These are phyloP conservation scores for Stegastes partitus DNA, from an alignment of 2,113 vertebrate species.

Conservation along the genomic window DNA sequence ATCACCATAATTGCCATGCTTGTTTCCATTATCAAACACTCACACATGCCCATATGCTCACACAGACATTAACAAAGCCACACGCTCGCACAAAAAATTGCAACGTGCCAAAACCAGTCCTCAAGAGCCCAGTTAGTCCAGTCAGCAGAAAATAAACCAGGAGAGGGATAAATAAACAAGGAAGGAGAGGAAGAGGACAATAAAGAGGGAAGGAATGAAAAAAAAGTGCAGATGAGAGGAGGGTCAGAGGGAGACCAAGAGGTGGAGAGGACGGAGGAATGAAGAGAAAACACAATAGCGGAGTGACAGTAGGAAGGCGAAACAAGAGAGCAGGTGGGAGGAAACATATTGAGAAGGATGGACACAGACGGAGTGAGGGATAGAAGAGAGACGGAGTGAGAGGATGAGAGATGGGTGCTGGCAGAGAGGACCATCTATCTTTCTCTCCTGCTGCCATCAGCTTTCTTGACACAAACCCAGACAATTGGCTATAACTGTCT, in stretches of 20 bases:
- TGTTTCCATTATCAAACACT: constrained; percentile 66
- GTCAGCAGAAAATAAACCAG: constrained; percentile 56
- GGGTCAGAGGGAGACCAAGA: constrained; percentile 8
- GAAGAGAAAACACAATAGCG: constrained; percentile 31
- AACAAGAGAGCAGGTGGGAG: constrained; percentile 44
- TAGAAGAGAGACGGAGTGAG: constrained; percentile 3
- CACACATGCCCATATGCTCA: constrained; percentile 40
- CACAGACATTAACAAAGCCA: constrained; percentile 33
- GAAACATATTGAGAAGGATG: constrained; percentile 47
- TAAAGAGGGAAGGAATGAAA: constrained; percentile 2
- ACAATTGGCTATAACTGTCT: constrained; percentile 64
- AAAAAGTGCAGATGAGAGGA: neutral
- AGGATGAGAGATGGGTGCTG: constrained; percentile 62
- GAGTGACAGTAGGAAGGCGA: constrained; percentile 24
- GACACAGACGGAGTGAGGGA: constrained; percentile 29
- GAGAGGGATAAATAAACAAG: constrained; percentile 17
- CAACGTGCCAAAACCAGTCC: constrained; percentile 49
- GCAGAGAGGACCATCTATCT: constrained; percentile 66
- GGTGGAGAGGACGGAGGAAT: constrained; percentile 20
- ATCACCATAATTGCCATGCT: constrained; percentile 64
- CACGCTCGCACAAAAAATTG: constrained; percentile 13
- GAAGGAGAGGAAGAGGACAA: constrained; percentile 2
- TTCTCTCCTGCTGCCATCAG: constrained; percentile 72
- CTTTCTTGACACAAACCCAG: constrained; percentile 69
- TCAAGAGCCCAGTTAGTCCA: constrained; percentile 37